These are phyloP conservation scores for Irena cyanogastra DNA, from an alignment of 2,113 vertebrate species.

Conservation along the genomic window DNA sequence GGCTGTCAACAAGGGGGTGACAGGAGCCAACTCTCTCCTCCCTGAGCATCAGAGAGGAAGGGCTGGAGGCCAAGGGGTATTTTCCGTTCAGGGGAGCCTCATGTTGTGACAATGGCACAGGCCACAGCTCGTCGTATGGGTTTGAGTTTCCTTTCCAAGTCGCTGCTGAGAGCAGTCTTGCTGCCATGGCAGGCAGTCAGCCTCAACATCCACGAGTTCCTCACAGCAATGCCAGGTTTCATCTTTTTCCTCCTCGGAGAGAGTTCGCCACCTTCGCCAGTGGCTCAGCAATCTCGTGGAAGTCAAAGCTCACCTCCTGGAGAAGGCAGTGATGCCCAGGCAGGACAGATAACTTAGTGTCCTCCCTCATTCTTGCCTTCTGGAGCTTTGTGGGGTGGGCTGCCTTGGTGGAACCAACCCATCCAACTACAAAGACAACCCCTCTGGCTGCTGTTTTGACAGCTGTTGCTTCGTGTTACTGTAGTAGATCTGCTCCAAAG, in stretches of 20 bases:
- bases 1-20: background rate
- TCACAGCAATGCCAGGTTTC: background rate
- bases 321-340: background rate
- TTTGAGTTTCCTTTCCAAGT: background rate
- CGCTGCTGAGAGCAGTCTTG: background rate
- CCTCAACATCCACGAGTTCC: background rate
- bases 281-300: accelerated
- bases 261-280: background rate
- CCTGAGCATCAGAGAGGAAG: background rate
- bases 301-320: background rate
- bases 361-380: background rate
- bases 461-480: background rate
- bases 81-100: background rate
- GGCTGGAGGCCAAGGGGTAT: background rate
- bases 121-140: background rate
- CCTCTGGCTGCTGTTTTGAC: background rate
- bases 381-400: background rate
- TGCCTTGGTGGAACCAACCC: background rate
- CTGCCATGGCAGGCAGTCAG: background rate
- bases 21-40: background rate
- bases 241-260: background rate
- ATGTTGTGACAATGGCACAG: background rate
- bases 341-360: background rate
- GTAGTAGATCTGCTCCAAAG: background rate
- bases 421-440: accelerated